Evolutionary conservation across 2,797 vertebrate species (phyloP), one percentile per base, ranked within the genome.

Genomic region (Parotocinclus haroldoi): DNA sequence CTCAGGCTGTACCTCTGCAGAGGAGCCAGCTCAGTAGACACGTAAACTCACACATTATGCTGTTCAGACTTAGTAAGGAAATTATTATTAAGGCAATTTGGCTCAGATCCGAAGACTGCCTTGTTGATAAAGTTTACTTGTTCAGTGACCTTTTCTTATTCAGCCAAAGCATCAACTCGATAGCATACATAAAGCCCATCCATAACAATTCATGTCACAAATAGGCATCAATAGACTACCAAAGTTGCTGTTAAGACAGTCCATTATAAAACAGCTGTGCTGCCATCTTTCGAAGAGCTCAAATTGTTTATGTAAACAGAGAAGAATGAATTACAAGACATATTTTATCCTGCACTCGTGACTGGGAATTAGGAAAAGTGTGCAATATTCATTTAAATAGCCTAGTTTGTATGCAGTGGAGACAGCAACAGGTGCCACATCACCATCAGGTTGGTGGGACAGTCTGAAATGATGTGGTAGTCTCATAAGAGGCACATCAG

Each of bases 161-260:
- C 66, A 78, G 58, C 76, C 53, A 79, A 76, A 73, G 84, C 79
- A 89, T 27, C 27, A 27, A 5, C 2, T 27, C 27, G 27, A 79
- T 40, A 77, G 65, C 84, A 86, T 84, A 81, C 2, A 86, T 78
- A 68, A 86, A 83, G 65, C 82, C 81, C 79, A 66, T 78, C 82
- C 71, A 75, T 27, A 84, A 76, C 64, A 79, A 84, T 80, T 76
- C 73, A 80, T 76, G 51, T 82, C 70, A 82, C 13, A 14, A 13
- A 50, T 81, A 90, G 89, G 85, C 85, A 91, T 82, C 83, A 87
- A 42, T 9, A 42, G 3, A 42, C 87, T 89, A 84, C 85, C 36
- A 11, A 27, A 59, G 19, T 66, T 60, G 8, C 62, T 68, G 44
- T 55, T 42, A 45, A 45, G 27, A 2, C 5, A 2, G 27, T 27